Base-by-base conservation (phyloP, 2,797 vertebrate genomes). In the Uromys caudimaculatus region DNA sequence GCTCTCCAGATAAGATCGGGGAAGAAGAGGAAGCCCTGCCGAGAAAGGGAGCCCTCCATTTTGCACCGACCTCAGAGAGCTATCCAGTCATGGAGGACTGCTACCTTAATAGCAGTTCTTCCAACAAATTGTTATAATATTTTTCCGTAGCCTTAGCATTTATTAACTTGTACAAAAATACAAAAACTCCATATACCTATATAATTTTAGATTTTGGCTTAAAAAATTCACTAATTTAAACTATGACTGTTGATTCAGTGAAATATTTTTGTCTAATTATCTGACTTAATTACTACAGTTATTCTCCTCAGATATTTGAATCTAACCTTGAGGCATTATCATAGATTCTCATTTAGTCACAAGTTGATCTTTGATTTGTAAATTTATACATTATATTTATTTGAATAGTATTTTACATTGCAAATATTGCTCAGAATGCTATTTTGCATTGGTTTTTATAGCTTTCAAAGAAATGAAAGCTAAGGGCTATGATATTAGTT, bases 401-500 rank as follows among this genome's bases (percentile, higher is more conserved):
- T 84, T 85, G n/a, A 79, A 71, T 84, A 35, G 21, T 67, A 54
- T 77, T 84, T 76, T 76, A 56, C 64, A 73, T 32, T 27, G 32
- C 54, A 94, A 87, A n/a, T 87, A 87, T 77, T 75, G 29, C 54
- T 75, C 69, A 95, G n/a, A 86, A 78, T 41, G 21, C 17, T 75
- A 44, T 75, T 75, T 89, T 89, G 32, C 54, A 32, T 77, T 38
- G 9, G 3, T 52, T 92, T 91, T 77, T 86, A 52, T 23, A 89
- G 47, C 82, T 89, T 94, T 79, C 38, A 92, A 90, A 96, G 44
- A 81, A 96, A 84, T 83, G 78, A 90, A 93, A 93, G 29, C 88
- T 89, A 94, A 89, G 54, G 84, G 62, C 14, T 52, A 4, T 82
- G 60, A 73, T 73, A 60, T 90, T 95, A 67, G 58, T 89, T 77